Percentiles rank a stretch among this genome's conserved stretches.
phyloP scores from a whole-genome alignment of 2,113 vertebrate species.

The Suricata suricatta region DNA sequence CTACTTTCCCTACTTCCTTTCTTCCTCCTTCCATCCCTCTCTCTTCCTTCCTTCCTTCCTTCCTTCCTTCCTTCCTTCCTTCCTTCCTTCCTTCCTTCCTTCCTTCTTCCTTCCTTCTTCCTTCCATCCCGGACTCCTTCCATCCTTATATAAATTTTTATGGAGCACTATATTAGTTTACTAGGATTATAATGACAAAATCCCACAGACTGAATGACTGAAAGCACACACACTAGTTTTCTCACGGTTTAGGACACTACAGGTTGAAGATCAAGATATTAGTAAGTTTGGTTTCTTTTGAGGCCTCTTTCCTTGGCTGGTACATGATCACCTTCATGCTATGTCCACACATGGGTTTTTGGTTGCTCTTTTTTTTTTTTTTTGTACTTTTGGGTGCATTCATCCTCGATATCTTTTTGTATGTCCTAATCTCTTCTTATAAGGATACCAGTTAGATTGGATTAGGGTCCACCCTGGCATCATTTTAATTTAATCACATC shows the following conservation, averaged over 20 bases:
- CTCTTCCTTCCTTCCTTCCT: background rate
- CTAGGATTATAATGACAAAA: background rate
- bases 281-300: background rate
- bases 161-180: background rate
- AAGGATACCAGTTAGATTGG: background rate
- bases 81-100: fast-evolving
- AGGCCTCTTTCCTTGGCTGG: background rate
- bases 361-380: too few relatives aligned
- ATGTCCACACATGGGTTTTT: background rate
- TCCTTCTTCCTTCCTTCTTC: background rate
- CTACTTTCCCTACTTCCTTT: too few relatives aligned
- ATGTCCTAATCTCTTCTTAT: background rate
- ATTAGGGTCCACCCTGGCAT: background rate
- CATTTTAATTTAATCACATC: background rate
- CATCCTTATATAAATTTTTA: background rate
- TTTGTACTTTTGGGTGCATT: background rate
- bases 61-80: fast-evolving
- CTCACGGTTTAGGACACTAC: background rate
- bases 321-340: fast-evolving
- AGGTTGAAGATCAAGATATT: background rate
- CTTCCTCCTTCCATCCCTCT: too few relatives aligned
- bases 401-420: background rate
- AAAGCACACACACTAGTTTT: background rate
- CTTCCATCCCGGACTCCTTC: background rate
- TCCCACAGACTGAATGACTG: background rate